Evolutionary conservation across 2,888 invertebrate genomes (phyloP), one percentile per base, ranked within the genome.

Genomic region (Campoplex capitator): DNA sequence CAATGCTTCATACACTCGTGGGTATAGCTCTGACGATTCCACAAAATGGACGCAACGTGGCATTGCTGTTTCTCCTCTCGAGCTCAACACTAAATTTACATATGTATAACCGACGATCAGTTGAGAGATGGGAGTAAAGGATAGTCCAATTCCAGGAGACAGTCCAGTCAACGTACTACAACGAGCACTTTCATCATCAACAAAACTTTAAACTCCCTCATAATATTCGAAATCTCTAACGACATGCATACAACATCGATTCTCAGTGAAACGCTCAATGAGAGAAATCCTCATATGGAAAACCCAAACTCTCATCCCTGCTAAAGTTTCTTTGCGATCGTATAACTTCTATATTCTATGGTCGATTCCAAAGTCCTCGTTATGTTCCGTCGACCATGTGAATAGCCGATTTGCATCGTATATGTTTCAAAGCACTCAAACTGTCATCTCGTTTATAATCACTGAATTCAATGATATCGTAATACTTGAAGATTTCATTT

Each of bases 171-270:
- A 76, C 70, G 70, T 48, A 71, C 70, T 58, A 28, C 62, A 42
- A 9, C 70, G 56, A 23, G 58, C 23, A 51, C 75, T 75, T 28
- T 13, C 70, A 58, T 80, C 75, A 71, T 23, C 45, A 42, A 75
- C 74, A 58, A 51, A 84, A 79, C 79, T 84, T 84, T 84, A 48
- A 51, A 51, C 70, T 65, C 70, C 6, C n/a, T n/a, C 75, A 75
- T 38, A 38, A 73, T 58, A 8, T 42, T 35, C 58, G 42, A 51
- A 75, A 51, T 48, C 45, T 58, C 13, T 18, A 1, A 75, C 75
- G 56, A 38, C n/a, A 51, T 51, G 18, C 48, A 11, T 13, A 42
- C 56, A 56, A 32, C 11, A 58, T 58, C 45, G 75, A 58, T 58
- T 75, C 42, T 35, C 58, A 45, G 58, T 42, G 58, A 75, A 75